These are phyloP conservation scores for Cerceris ruficornis DNA, from an alignment of 2,888 invertebrate species.

Conservation along the genomic window DNA sequence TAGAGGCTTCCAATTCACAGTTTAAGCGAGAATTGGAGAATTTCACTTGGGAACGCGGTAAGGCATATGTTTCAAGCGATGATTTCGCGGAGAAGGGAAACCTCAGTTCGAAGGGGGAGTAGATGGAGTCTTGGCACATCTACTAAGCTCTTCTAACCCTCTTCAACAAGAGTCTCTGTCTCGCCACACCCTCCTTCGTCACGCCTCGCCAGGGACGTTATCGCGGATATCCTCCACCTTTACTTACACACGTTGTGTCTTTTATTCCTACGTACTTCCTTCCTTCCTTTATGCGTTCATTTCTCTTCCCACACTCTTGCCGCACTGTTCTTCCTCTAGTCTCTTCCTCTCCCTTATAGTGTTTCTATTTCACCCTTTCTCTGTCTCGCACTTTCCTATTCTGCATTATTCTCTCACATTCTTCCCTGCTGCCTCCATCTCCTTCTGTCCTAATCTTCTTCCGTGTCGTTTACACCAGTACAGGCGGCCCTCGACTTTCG, in stretches of 20 bases:
- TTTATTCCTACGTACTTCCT: background rate
- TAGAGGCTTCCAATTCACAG: background rate
- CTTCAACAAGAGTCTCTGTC: conserved; percentile 30
- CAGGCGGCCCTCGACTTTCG: too few species aligned
- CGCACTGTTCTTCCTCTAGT: background rate
- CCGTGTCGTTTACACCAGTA: conserved; percentile 1
- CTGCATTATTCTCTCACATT: background rate
- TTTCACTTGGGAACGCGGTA: conserved; percentile 18
- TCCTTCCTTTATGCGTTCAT: background rate
- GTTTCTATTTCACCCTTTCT: background rate
- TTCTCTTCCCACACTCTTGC: background rate
- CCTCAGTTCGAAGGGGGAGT: conserved; percentile 8
- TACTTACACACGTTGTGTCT: background rate
- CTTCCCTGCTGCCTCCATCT: background rate
- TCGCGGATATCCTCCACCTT: conserved; percentile 28
- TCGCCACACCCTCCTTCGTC: conserved; percentile 34
- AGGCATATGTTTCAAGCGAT: conserved; percentile 37
- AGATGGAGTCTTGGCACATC: conserved; percentile 36
- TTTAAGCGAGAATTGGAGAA: too few species aligned
- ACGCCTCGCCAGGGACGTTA: conserved; percentile 30
- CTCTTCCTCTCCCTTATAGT: background rate
- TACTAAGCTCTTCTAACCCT: conserved; percentile 38
- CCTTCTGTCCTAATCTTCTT: background rate
- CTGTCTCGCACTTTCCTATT: conserved; percentile 1
- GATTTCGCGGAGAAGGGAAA: conserved; percentile 24